Base-by-base conservation (phyloP, 2,113 vertebrate species). In the Felis chaus region DNA sequence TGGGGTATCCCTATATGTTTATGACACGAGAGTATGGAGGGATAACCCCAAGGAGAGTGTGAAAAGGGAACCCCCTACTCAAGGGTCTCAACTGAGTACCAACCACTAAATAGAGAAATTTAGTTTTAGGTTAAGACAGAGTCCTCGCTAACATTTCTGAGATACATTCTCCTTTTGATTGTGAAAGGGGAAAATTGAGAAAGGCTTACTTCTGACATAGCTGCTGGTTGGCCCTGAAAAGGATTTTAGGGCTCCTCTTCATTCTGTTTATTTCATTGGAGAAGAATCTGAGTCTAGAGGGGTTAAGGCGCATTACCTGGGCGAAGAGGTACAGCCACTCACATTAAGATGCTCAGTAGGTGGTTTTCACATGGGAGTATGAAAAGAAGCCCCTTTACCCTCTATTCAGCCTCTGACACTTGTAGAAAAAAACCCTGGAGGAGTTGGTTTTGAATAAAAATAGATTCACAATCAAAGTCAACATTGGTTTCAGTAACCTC, bases 241-340 rank as follows among this genome's bases (percentile, higher is more conserved):
- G 21, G 36, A 74, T 48, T 63, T 89, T 68, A 29, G 81, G 50
- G 19, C 36, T n/a, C 14, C 7, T 57, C 45, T 57, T 94, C n/a
- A 45, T 69, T 90, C 76, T 69, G 25, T 23, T 73, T 90, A 63
- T 82, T 79, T 89, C 90, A 25, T 55, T 92, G 39, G 53, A 15
- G 48, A 93, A 33, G 4, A 57, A 71, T 73, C 33, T 21, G 29
- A 93, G 31, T 83, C 45, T 66, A 48, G 33, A 83, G n/a, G n/a
- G 39, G 18, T 39, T 61, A 27, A 66, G 45, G 8, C 39, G 8
- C 39, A 21, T 57, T 85, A 66, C 41, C 3, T 80, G 81, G 55
- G n/a, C 19, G 80, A 48, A 94, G 83, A 82, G 33, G 31, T 18
- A 33, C 16, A 48, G 41, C n/a, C 29, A 23, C 33, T 81, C 57